A percentile compares a stretch with the other conserved stretches of the same genome.
phyloP scores from a whole-genome alignment of 2,113 vertebrate species.

The Etia nguti region DNA sequence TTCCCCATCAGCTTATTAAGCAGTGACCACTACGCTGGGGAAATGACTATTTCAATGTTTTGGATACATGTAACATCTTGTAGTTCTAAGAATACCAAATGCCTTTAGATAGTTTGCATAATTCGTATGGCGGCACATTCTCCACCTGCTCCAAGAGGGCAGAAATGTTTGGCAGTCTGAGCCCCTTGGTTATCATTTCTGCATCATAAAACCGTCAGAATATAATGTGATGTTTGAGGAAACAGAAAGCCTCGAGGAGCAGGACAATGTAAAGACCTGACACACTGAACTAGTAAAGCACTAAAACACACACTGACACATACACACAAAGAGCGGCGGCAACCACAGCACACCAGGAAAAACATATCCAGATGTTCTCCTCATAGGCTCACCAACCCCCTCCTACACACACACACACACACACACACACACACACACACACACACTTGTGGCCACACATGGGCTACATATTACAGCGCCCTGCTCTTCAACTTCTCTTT shows the following conservation, averaged over 20 bases:
- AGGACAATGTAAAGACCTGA: conserved; percentile 32
- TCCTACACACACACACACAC: not conserved
- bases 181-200: not conserved
- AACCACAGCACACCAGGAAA: conserved; percentile 63
- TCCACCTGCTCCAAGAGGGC: conserved; percentile 7
- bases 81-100: conserved; percentile 6
- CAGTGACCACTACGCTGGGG: not conserved
- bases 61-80: not conserved
- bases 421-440: conserved; percentile 20
- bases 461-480: conserved; percentile 48
- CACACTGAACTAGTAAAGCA: conserved; percentile 46
- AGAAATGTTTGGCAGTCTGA: not conserved
- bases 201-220: not conserved
- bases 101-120: not conserved
- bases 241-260: conserved; percentile 27
- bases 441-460: conserved; percentile 56
- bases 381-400: conserved; percentile 55
- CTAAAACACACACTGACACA: conserved; percentile 17
- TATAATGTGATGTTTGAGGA: conserved; percentile 16
- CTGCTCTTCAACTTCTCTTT: conserved; percentile 34
- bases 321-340: conserved; percentile 34
- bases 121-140: not conserved
- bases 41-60: not conserved
- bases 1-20: not conserved
- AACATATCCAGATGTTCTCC: conserved; percentile 75